Conservation (phyloP, 2,113 vertebrate species). For the Athene cunicularia region DNA sequence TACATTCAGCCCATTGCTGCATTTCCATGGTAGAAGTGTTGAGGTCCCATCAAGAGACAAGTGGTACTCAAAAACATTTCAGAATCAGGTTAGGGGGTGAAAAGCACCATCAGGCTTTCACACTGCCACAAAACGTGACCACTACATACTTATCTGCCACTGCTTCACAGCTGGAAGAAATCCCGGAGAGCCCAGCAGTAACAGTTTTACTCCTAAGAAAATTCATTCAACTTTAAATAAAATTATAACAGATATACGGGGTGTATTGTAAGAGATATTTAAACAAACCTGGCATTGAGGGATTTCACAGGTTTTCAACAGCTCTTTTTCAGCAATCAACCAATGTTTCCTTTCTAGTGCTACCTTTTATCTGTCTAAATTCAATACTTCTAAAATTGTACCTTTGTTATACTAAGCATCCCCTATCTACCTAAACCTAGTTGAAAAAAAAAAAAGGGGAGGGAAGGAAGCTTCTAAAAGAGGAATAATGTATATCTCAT, state of each 20-base stretch:
- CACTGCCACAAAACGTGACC: neutral
- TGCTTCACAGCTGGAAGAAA: neutral
- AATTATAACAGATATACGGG: neutral
- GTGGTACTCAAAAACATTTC: neutral
- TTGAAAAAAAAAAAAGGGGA: conserved; percentile 3
- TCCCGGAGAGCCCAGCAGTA: neutral
- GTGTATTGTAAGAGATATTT: neutral
- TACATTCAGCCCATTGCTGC: fast-evolving
- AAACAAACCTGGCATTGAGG: neutral
- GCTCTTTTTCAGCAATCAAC: neutral
- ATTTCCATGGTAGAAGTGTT: neutral
- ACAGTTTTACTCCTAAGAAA: neutral
- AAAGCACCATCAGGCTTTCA: neutral
- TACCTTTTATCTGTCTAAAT: neutral
- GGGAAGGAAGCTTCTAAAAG: neutral
- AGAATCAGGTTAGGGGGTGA: neutral
- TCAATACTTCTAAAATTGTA: conserved; percentile 14
- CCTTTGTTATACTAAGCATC: neutral
- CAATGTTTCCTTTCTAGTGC: neutral
- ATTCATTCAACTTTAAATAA: neutral
- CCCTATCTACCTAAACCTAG: neutral
- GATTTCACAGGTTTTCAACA: neutral
- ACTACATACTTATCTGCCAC: neutral
- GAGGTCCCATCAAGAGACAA: neutral
- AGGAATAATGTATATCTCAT: neutral